Evolutionary conservation across 2,888 invertebrate species (phyloP).

Genomic region (Polymixis flavicincta): DNA sequence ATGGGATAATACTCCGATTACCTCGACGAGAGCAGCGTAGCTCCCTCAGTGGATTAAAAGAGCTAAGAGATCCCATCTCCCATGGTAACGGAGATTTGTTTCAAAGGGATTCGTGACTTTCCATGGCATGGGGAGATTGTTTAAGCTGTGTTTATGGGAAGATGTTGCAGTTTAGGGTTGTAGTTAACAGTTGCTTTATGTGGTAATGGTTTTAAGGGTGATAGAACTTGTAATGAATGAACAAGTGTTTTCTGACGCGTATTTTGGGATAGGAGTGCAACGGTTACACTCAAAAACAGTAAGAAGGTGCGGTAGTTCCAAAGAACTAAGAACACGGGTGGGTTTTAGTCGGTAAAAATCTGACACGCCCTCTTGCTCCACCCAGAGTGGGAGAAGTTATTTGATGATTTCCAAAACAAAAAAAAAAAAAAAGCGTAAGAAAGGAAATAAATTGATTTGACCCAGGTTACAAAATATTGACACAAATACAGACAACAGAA

Average conservation of each 20-base stretch:
- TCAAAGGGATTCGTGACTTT: conserved; percentile 30
- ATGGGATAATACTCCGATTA: conserved; percentile 55
- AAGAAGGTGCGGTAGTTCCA: no score
- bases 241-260: background rate
- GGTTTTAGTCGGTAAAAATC: no score
- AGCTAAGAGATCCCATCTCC: conserved; percentile 50
- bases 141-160: conserved; percentile 11
- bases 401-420: no score
- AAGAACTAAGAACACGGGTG: no score
- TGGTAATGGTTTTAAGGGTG: background rate
- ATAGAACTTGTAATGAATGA: background rate
- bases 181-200: background rate
- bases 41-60: conserved; percentile 48
- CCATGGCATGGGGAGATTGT: background rate
- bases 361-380: no score
- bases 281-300: background rate
- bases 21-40: conserved; percentile 21
- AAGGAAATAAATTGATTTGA: no score
- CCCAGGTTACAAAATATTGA: no score
- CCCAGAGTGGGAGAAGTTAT: no score
- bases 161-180: background rate
- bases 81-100: conserved; percentile 40
- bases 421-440: no score
- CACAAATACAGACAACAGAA: no score
- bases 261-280: background rate